Base-by-base conservation (phyloP, 2,888 invertebrate species). In the Norana najaformis region DNA sequence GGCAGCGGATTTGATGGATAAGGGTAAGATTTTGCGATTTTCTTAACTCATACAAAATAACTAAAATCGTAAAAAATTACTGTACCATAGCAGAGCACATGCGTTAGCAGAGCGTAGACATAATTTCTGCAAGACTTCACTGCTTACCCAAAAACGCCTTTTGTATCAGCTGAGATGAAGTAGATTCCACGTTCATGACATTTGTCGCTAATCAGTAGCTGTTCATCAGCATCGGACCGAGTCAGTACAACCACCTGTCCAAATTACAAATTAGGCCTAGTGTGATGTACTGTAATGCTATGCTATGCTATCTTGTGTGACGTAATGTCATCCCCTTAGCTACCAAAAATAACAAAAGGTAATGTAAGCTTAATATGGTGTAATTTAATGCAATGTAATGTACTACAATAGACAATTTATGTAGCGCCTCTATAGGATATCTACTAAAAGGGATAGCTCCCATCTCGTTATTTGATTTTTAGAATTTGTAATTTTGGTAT, bases 141-240 rank as follows among this genome's bases (percentile, higher is more conserved):
- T 36, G 82, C 93, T 91, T 92, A 94, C 94, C 98, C 98, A 95
- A 98, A 99, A 41, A 99, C 95, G 0, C 99, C 99, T 91, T 97
- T 96, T 0, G 98, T 97, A 93, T 98, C 97, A 4, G 98, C 98
- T 89, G 98, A 96, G 92, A 99, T 96, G 82, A 99, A 95, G 16
- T 97, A 97, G 93, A 98, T 97, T 93, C 96, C 96, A 93, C 97
- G 96, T 0, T 96, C 96, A 94, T 97, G 98, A 34, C 98, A 97
- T 92, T 97, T 96, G 91, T 97, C 96, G 69, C 97, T 96, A 89
- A 99, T 96, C 47, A 96, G 96, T 91, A 97, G 95, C 95, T 98
- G 98, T 94, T 98, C 97, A 0, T 96, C 96, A 91, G 96, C 95
- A 18, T 96, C 95, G 37, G 97, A 96, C 91, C 97, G 96, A 6